phyloP scores from a whole-genome alignment of 2,888 invertebrate genomes.

The Hirtodrosophila duncani region DNA sequence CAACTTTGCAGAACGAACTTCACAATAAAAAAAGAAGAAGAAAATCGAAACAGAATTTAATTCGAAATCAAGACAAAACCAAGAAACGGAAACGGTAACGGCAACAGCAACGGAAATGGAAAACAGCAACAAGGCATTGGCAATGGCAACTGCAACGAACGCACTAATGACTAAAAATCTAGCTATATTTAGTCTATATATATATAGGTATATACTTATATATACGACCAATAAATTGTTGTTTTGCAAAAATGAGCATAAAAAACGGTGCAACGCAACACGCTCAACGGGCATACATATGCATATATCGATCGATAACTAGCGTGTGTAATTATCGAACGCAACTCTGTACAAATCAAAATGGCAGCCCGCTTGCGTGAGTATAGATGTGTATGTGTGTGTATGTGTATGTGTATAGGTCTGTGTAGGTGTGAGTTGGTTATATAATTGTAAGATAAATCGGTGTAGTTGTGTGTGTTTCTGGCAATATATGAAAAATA shows the following conservation, averaged over 20 bases:
- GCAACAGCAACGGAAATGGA: too few relatives aligned
- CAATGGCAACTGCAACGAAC: too few relatives aligned
- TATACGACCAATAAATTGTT: neutral
- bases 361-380: constrained; percentile 19
- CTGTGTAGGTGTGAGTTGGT: constrained; percentile 7
- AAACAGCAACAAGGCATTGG: too few relatives aligned
- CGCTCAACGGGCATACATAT: neutral
- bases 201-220: too few relatives aligned
- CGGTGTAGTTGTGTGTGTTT: constrained; percentile 20
- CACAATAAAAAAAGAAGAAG: too few relatives aligned
- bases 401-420: neutral
- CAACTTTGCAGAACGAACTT: too few relatives aligned
- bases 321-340: constrained; percentile 6
- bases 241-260: neutral
- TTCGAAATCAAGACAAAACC: too few relatives aligned
- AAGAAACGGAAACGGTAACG: too few relatives aligned
- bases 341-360: constrained; percentile 10
- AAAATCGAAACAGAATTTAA: too few relatives aligned
- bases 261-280: neutral
- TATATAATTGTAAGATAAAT: too few relatives aligned
- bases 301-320: neutral
- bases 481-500: constrained; percentile 24
- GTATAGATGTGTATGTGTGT: constrained; percentile 14
- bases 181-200: too few relatives aligned
- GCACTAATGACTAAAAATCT: too few relatives aligned